Conservation (phyloP, 2,797 vertebrate species). For the Rachycentron canadum region DNA sequence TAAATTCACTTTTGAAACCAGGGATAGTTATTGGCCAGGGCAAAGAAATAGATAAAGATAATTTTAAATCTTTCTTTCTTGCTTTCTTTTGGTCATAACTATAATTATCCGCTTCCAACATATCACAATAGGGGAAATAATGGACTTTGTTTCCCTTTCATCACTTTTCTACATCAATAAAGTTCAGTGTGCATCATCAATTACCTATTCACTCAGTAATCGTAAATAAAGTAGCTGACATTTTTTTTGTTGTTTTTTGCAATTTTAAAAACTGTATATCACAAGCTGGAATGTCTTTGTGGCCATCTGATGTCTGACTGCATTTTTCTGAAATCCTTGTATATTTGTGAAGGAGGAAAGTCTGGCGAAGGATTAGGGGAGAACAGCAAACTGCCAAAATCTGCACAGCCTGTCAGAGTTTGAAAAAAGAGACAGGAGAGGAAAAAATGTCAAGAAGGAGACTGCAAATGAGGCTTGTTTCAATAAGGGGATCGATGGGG, state of each 20-base stretch:
- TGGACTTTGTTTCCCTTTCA: neutral
- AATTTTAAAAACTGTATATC: constrained; percentile 62
- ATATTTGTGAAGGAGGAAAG: constrained; percentile 81
- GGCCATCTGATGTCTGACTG: constrained; percentile 75
- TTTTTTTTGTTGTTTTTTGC: constrained; percentile 10
- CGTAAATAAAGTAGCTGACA: constrained; percentile 9
- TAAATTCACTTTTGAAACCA: neutral
- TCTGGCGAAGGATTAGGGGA: constrained; percentile 83
- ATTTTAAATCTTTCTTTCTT: neutral
- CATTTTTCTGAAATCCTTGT: constrained; percentile 76
- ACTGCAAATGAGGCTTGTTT: constrained; percentile 89
- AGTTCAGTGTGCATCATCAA: neutral
- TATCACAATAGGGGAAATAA: neutral
- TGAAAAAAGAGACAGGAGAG: constrained; percentile 79
- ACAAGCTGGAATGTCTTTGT: constrained; percentile 67
- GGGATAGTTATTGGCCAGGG: neutral
- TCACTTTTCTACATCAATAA: neutral
- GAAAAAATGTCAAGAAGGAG: constrained; percentile 85
- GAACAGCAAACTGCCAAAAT: constrained; percentile 84
- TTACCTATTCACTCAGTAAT: constrained; percentile 11
- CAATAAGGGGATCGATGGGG: constrained; percentile 86
- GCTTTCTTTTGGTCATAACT: neutral
- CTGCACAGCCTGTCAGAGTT: constrained; percentile 83
- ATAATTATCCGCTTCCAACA: neutral
- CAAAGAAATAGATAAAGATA: neutral